These are phyloP conservation scores for Rhynchophorus ferrugineus DNA, from an alignment of 1,140 invertebrate species.

Conservation along the genomic window DNA sequence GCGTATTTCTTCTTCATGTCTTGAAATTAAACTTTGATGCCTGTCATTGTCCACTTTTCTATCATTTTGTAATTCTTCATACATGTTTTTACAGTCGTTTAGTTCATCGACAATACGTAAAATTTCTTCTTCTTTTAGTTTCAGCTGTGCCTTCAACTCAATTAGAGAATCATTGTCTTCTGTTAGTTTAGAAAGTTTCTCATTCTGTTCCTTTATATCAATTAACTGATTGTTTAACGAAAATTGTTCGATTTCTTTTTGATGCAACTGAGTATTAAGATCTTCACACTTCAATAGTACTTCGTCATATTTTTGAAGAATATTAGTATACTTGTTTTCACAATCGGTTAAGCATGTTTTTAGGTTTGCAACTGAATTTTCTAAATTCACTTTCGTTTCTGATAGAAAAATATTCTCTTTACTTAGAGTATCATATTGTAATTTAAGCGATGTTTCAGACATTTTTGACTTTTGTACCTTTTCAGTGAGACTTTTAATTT, in stretches of 20 bases:
- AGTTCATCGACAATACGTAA: conserved; percentile 13
- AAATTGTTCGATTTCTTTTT: conserved; percentile 14
- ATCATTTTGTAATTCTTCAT: background rate
- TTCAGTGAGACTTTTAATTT: conserved; percentile 27
- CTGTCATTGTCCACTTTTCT: background rate
- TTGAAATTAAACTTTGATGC: background rate
- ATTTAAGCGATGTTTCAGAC: conserved; percentile 32
- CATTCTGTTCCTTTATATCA: conserved; percentile 1
- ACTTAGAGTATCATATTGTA: conserved; percentile 31
- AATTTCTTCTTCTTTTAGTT: conserved; percentile 5
- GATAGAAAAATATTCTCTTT: conserved; percentile 27
- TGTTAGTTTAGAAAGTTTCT: background rate
- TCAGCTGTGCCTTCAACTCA: background rate
- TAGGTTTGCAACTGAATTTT: conserved; percentile 18
- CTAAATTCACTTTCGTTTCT: conserved; percentile 25
- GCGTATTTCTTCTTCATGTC: background rate
- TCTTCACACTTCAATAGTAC: conserved; percentile 15
- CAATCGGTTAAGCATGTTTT: conserved; percentile 16
- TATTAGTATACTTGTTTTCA: conserved; percentile 23
- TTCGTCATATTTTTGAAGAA: conserved; percentile 21
- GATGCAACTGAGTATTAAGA: conserved; percentile 11
- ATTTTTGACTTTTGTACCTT: conserved; percentile 34
- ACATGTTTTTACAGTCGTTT: conserved; percentile 1
- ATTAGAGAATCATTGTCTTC: background rate
- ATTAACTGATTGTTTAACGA: background rate